Evolutionary conservation across 37 sponge, comb jelly and placozoan genomes (phyloP), one percentile per base, ranked within the genome.

Genomic region (Ephydatia muelleri): DNA sequence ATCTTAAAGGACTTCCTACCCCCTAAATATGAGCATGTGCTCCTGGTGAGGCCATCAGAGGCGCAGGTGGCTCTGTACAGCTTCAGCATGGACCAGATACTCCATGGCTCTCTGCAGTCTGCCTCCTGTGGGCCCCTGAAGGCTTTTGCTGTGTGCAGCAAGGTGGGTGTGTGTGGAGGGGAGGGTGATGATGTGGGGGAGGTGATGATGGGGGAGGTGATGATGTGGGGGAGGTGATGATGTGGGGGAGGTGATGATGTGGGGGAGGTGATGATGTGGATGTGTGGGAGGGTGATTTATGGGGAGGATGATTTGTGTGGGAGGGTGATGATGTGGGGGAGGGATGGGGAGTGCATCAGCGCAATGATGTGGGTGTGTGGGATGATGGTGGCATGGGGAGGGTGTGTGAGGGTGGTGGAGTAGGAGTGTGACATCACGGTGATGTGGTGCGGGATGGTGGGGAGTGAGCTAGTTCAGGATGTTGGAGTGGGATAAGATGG

Each of bases 21-120:
- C 27, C 84, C 86, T 2, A 99, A 97, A 73, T 84, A 87, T 49
- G 99, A 99, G 82, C 91, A 93, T 72, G 94, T 95, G 16, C 65
- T 97, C 14, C 88, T 85, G 30, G 76, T 95, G 28, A 77, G 90
- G 16, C 85, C 87, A 12, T 93, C 98, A 13, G 75, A 71, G 0
- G 87, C 91, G 0, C 98, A 97, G 68, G 68, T 30, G 37, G 16
- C 49, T 0, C 90, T 96, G 67, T 96, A 96, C 84, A 65, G 86
- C 65, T 69, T 68, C 71, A 82, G 47, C 74, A 88, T 80, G 38
- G 65, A 71, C 36, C 80, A 68, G 47, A 75, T 85, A 34, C 79
- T 30, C 57, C 84, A 38, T 64, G 73, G 72, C 14, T 14, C 70
- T 21, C 70, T 80, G 34, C 26, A 38, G 3, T 27, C 80, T n/a